Evolutionary conservation across 2,797 vertebrate species (phyloP), one percentile per base, ranked within the genome.

Genomic region (Aphelocoma californica): DNA sequence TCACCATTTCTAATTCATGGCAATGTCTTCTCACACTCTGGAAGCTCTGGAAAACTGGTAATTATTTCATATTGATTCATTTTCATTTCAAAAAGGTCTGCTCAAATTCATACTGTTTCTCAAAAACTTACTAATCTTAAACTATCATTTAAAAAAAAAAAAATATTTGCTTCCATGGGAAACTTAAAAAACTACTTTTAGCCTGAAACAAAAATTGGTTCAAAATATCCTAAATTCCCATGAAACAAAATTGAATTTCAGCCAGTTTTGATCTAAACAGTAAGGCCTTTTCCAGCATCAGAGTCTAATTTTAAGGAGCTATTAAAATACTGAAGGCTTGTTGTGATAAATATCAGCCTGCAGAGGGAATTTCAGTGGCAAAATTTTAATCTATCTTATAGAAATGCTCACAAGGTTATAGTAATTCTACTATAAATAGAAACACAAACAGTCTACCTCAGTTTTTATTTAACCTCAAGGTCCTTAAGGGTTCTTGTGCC

Each of bases 381-480:
- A 89, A 94, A 81, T 83, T 89, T 90, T 91, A 93, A 89, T 91
- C 53, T 83, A 29, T 56, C 14, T 85, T 61, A 78, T 50, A 64
- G 85, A 89, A 92, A 93, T 86, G 14, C 31, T 83, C 42, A 65
- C 61, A 81, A 77, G 87, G 89, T 92, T 72, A 65, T 69, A 57
- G 62, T 64, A 78, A 18, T 77, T 50, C 38, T 74, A 18, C 45
- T 85, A 89, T 47, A 91, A 89, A 95, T 74, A 94, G 79, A 88
- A 89, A 86, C 9, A 36, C 7, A 9, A 1, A 2, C 13, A 53
- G 25, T 61, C 71, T 65, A 74, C 69, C 67, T 92, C 78, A 57
- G 12, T 51, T 95, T 93, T 92, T 67, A 89, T 84, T 95, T 91
- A 90, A 94, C 75, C 56, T 92, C 54, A 71, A 89, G 71, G 81